Evolutionary conservation across 1,140 invertebrate genomes (phyloP).

Genomic region (Choristoneura fumiferana): DNA sequence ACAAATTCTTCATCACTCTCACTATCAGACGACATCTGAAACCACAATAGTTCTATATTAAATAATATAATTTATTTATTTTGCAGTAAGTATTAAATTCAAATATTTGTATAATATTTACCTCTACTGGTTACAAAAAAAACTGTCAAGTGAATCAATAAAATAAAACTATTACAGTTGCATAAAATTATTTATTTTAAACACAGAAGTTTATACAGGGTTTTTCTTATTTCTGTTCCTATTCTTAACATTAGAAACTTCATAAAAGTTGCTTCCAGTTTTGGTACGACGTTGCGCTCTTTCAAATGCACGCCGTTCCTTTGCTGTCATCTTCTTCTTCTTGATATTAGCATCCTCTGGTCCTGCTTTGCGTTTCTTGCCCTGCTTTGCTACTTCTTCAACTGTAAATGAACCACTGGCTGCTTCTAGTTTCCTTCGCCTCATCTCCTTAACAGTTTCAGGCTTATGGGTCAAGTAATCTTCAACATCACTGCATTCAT

Average conservation of each 20-base stretch:
- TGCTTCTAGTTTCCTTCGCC: slow-evolving; percentile 68
- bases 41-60: slow-evolving; percentile 20
- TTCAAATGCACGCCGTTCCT: slow-evolving; percentile 87
- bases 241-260: slow-evolving; percentile 96
- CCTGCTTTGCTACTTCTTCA: slow-evolving; percentile 58
- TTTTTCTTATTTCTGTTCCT: slow-evolving; percentile 84
- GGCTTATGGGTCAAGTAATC: slow-evolving; percentile 73
- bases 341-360: slow-evolving; percentile 43
- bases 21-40: slow-evolving; percentile 74
- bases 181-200: slow-evolving; percentile 23
- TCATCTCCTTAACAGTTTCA: slow-evolving; percentile 68
- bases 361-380: slow-evolving; percentile 44
- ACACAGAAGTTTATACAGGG: slow-evolving; percentile 33
- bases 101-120: no score
- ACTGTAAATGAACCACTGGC: slow-evolving; percentile 82
- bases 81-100: no score
- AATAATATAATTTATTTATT: background rate
- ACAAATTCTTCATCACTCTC: slow-evolving; percentile 76
- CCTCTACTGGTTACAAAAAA: no score
- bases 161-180: slow-evolving; percentile 17
- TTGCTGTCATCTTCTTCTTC: slow-evolving; percentile 85
- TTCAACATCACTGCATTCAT: slow-evolving; percentile 71
- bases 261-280: slow-evolving; percentile 96
- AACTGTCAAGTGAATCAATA: no score
- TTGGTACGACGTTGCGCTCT: slow-evolving; percentile 89